These are phyloP conservation scores for Trachelipus rathkii DNA, from an alignment of 1,140 invertebrate genomes.

Conservation along the genomic window DNA sequence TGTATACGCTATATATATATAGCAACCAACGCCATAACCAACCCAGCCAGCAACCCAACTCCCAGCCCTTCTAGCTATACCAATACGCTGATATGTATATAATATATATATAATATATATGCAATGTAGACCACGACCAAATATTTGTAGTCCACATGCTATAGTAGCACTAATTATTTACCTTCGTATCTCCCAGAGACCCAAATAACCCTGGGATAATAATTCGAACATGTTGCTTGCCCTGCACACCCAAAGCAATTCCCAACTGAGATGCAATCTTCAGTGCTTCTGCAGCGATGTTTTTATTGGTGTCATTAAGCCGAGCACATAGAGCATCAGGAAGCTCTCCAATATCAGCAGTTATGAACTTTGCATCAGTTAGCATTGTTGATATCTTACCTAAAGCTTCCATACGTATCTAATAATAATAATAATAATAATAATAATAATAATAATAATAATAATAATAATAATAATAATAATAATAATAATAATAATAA, in stretches of 20 bases:
- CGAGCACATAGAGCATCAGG: slow-evolving; percentile 70
- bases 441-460: background rate
- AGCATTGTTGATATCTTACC: slow-evolving; percentile 73
- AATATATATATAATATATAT: too few relatives aligned
- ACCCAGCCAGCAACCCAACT: too few relatives aligned
- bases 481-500: slow-evolving; percentile 44
- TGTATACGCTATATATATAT: too few relatives aligned
- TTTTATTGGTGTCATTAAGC: slow-evolving; percentile 83
- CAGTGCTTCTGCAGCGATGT: slow-evolving; percentile 75
- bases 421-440: background rate
- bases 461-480: background rate
- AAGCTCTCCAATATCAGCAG: slow-evolving; percentile 73
- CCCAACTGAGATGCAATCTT: slow-evolving; percentile 74
- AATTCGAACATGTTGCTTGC: slow-evolving; percentile 70
- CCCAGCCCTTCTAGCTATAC: too few relatives aligned
- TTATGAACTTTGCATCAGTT: slow-evolving; percentile 71
- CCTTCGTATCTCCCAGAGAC: slow-evolving; percentile 66
- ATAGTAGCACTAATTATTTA: too few relatives aligned
- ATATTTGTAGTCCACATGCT: too few relatives aligned
- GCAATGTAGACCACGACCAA: too few relatives aligned
- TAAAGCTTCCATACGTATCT: slow-evolving; percentile 75
- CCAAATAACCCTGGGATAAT: slow-evolving; percentile 80
- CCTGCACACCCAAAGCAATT: slow-evolving; percentile 71
- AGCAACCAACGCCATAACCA: too few relatives aligned
- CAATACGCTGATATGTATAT: too few relatives aligned